These are phyloP conservation scores for Planococcus citri DNA, from an alignment of 1,140 invertebrate species.

Conservation along the genomic window DNA sequence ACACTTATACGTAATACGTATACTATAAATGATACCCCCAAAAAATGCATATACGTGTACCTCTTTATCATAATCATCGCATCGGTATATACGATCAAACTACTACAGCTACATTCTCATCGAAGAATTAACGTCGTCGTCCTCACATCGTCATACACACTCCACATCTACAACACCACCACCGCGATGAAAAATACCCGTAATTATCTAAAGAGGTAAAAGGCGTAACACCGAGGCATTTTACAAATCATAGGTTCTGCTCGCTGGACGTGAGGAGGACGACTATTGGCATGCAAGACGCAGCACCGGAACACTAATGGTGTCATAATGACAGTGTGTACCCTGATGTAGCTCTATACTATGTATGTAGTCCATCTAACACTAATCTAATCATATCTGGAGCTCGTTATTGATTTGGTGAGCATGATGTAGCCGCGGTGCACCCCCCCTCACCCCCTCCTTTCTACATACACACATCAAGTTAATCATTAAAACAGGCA, in stretches of 20 bases:
- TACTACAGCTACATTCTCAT: no score
- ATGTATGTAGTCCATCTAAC: neutral
- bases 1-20: no score
- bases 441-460: no score
- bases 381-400: neutral
- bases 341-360: neutral
- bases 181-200: neutral
- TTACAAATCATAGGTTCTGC: constrained; percentile 12
- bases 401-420: neutral
- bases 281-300: neutral
- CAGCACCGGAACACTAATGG: neutral
- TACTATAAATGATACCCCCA: no score
- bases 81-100: no score
- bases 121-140: no score
- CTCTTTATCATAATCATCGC: no score
- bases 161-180: neutral
- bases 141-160: no score
- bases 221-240: constrained; percentile 18
- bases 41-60: no score
- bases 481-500: neutral
- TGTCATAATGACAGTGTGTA: constrained; percentile 20
- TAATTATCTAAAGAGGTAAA: constrained; percentile 12
- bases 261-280: no score
- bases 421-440: neutral
- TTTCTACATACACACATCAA: no score